Base-by-base conservation (phyloP, 2,113 vertebrate genomes). In the Grammomys surdaster region DNA sequence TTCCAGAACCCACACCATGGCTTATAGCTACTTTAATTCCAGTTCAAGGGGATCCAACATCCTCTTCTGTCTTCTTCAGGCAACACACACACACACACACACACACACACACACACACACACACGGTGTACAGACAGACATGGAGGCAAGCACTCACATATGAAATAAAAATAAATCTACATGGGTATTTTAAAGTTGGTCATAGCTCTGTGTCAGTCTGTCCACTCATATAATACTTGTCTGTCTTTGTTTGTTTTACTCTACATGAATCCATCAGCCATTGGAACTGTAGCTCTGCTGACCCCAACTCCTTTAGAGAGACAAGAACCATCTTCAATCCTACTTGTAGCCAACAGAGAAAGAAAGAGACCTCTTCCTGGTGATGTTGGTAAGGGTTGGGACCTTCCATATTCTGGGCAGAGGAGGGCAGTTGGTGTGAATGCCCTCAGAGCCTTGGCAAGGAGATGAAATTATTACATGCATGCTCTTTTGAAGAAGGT, bases 201-300 rank as follows among this genome's bases (percentile, higher is more conserved):
- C 56, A 36, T 17, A 3, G 4, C 10, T 0, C 8, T 0, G 9
- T 0, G 5, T n/a, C 56, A 22, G 26, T 70, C 19, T n/a, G 22
- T 28, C 82, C 56, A 58, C 28, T 43, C 4, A 10, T 31, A n/a
- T 63, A 36, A 36, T 69, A 24, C 17, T 19, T 36, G 56, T 54
- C 40, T 54, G 5, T 67, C 4, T 33, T 31, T 60, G 5, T 58
- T 58, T 58, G 16, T 58, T 58, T 58, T 19, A 26, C 70, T 28
- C 80, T 19, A 17, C 20, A 19, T 40, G 3, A 13, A 5, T 0
- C 75, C 26, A 43, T 56, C 31, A 58, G 81, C 51, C 46, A 16
- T 1, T 5, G 51, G 13, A 56, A 70, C 77, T 40, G 0, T 10
- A 9, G 67, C 31, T 77, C 40, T 65, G 86, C 9, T 40, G 7